Percentiles rank a stretch among this genome's conserved stretches.
Conservation (phyloP, 2,113 vertebrate species). For the Symphodus melops region DNA sequence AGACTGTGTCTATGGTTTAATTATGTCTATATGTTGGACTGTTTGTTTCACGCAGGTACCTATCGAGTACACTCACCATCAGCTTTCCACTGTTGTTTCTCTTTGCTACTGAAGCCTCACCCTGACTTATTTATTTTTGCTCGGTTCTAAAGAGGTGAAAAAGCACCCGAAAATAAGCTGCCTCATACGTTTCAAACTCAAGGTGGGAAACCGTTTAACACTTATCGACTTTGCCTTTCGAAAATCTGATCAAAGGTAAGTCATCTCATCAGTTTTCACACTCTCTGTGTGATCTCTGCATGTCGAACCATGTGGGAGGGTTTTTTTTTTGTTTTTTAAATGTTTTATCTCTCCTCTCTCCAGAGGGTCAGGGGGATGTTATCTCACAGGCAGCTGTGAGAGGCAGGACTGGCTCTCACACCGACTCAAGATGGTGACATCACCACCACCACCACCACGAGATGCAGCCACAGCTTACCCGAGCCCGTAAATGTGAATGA, state of each 20-base stretch:
- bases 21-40: neutral
- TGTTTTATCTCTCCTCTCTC: constrained; percentile 20
- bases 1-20: neutral
- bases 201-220: neutral
- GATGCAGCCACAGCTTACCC: constrained; percentile 5
- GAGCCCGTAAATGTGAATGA: constrained; percentile 7
- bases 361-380: constrained; percentile 49
- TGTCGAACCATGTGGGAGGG: neutral
- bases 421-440: constrained; percentile 59
- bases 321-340: too few relatives aligned
- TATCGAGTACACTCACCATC: neutral
- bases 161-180: neutral
- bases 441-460: constrained; percentile 29
- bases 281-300: neutral
- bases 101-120: too few relatives aligned
- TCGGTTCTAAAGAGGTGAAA: neutral
- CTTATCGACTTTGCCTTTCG: constrained; percentile 10
- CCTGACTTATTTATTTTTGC: neutral
- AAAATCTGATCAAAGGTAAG: constrained; percentile 3
- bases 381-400: constrained; percentile 74
- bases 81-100: neutral
- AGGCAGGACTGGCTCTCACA: constrained; percentile 50
- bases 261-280: constrained; percentile 7
- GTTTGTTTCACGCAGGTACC: neutral
- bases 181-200: neutral